Conservation (phyloP, 1,140 invertebrate genomes). For the Drosophila malerkotliana region DNA sequence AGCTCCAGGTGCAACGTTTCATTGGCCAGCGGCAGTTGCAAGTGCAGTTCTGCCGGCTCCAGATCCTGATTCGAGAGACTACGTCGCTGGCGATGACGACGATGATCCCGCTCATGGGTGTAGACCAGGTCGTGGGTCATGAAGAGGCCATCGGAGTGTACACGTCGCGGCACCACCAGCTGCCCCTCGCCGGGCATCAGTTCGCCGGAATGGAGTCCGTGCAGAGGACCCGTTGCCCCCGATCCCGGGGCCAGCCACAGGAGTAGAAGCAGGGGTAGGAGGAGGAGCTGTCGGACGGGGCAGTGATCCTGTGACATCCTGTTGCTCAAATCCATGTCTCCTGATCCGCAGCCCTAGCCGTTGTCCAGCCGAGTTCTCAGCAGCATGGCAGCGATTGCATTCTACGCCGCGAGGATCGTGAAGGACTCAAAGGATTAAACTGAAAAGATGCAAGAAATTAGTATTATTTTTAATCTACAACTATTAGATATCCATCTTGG, state of each 20-base stretch:
- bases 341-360: conserved; percentile 48
- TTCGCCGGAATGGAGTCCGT: conserved; percentile 84
- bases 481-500: too few relatives aligned
- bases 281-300: background rate
- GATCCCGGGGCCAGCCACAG: conserved; percentile 42
- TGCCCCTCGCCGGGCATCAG: conserved; percentile 85
- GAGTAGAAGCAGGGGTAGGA: conserved; percentile 32
- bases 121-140: conserved; percentile 86
- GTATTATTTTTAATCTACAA: too few relatives aligned
- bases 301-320: background rate
- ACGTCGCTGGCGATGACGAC: conserved; percentile 67
- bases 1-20: conserved; percentile 27
- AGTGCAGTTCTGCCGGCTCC: conserved; percentile 85
- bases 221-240: background rate
- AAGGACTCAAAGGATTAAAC: background rate
- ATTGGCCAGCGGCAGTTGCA: conserved; percentile 79
- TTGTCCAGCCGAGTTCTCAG: conserved; percentile 70
- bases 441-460: background rate
- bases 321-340: conserved; percentile 5
- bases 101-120: conserved; percentile 82
- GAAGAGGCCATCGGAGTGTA: conserved; percentile 85
- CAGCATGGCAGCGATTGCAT: conserved; percentile 72
- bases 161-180: conserved; percentile 86
- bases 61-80: conserved; percentile 15
- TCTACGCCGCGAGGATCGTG: conserved; percentile 14